phyloP scores from a whole-genome alignment of 2,888 invertebrate species.

The Rotaria sp. region DNA sequence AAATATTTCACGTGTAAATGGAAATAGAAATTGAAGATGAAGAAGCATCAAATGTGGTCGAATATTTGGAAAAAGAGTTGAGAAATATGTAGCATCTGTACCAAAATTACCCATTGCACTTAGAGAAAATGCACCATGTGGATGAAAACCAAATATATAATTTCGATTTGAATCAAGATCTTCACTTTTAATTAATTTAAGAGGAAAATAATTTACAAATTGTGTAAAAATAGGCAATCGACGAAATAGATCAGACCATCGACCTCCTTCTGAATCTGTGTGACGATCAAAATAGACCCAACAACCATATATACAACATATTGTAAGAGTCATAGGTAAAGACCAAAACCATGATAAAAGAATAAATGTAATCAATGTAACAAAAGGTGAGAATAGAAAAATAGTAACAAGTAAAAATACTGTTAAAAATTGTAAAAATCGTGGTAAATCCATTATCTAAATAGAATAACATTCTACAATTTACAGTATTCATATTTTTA shows the following conservation, averaged over 20 bases:
- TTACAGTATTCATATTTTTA: too few species aligned
- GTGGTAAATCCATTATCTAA: not conserved
- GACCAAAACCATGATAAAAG: not conserved
- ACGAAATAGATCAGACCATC: not conserved
- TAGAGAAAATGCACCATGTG: slow-evolving; percentile 79
- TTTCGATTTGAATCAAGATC: not conserved
- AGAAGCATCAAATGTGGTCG: slow-evolving; percentile 62
- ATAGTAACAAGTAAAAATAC: not conserved
- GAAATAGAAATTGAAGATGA: slow-evolving; percentile 67
- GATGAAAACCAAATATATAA: slow-evolving; percentile 65
- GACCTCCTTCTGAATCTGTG: slow-evolving; percentile 42
- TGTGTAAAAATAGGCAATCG: not conserved
- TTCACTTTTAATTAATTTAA: slow-evolving; percentile 16
- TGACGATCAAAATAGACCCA: slow-evolving; percentile 54
- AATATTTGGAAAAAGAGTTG: slow-evolving; percentile 56
- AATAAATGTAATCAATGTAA: not conserved
- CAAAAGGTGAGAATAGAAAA: not conserved
- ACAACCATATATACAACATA: not conserved
- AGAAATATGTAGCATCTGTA: slow-evolving; percentile 61
- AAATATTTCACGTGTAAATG: slow-evolving; percentile 64
- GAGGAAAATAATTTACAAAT: not conserved
- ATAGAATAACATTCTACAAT: not conserved
- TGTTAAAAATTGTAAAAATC: not conserved
- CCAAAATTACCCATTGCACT: slow-evolving; percentile 74
- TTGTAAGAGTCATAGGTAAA: not conserved